Evolutionary conservation across 2,888 invertebrate genomes (phyloP).

Genomic region (Lysandra coridon): DNA sequence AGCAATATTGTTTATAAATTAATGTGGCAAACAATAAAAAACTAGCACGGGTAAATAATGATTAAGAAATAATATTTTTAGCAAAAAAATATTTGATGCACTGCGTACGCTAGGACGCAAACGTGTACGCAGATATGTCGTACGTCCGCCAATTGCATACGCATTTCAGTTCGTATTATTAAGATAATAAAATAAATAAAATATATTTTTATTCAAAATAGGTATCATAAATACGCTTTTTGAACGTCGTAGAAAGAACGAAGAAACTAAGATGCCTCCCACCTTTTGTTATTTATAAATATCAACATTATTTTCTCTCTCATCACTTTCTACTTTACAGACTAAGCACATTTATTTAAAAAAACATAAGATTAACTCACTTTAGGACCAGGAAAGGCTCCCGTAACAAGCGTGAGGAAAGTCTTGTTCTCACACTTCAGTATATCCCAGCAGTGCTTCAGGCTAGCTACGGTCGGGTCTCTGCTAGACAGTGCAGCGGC

Average conservation of each 20-base stretch:
- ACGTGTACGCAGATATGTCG: background rate
- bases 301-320: background rate
- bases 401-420: slow-evolving; percentile 94
- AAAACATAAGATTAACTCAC: slow-evolving; percentile 56
- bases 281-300: too few species aligned
- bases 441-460: slow-evolving; percentile 97
- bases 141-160: background rate
- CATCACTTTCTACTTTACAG: background rate
- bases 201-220: too few species aligned
- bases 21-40: too few species aligned
- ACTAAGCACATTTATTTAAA: background rate
- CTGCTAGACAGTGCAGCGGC: slow-evolving; percentile 89
- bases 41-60: background rate
- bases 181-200: too few species aligned
- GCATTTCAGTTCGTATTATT: background rate
- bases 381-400: slow-evolving; percentile 94
- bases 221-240: too few species aligned
- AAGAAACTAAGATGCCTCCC: too few species aligned
- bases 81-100: background rate
- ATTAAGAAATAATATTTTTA: background rate
- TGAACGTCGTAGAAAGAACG: too few species aligned
- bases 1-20: too few species aligned
- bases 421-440: slow-evolving; percentile 94
- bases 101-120: background rate
- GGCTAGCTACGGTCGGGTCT: slow-evolving; percentile 89